phyloP scores from a whole-genome alignment of 23 tunicate species.

The Ciona savignyi region DNA sequence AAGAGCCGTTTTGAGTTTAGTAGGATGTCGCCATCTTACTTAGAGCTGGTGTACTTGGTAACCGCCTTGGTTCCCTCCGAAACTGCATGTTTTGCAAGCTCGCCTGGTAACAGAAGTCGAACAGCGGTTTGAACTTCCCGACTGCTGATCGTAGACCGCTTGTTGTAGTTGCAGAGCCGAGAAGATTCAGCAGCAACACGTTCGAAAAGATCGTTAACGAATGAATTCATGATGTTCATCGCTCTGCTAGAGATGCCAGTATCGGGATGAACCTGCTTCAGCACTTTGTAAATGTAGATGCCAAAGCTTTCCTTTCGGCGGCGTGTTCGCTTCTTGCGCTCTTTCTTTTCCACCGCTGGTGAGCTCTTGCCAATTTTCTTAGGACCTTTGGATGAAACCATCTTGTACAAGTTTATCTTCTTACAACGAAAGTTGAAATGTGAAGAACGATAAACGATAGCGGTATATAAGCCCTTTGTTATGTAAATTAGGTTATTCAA shows the following conservation, averaged over 20 bases:
- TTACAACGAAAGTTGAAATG: neutral
- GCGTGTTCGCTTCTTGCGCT: conserved; percentile 38
- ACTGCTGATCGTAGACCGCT: conserved; percentile 65
- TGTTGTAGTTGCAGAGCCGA: conserved; percentile 55
- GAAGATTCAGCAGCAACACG: conserved; percentile 55
- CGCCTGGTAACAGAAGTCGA: conserved; percentile 71
- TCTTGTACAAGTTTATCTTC: conserved; percentile 2
- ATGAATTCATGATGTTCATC: conserved; percentile 83
- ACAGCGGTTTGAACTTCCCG: conserved; percentile 77
- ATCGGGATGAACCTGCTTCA: conserved; percentile 80
- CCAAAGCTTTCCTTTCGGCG: conserved; percentile 55
- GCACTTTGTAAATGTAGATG: conserved; percentile 74
- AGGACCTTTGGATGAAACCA: conserved; percentile 62
- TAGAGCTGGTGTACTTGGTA: conserved; percentile 81
- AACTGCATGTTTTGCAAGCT: conserved; percentile 86
- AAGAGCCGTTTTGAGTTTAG: conserved; percentile 1
- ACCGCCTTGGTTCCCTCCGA: conserved; percentile 89
- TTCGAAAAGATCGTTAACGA: conserved; percentile 68
- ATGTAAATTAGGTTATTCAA: neutral
- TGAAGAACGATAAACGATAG: neutral
- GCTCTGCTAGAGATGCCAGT: conserved; percentile 70
- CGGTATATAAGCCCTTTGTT: neutral
- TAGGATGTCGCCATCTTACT: conserved; percentile 2
- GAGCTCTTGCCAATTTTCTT: conserved; percentile 55
- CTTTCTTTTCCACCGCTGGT: conserved; percentile 19